These are phyloP conservation scores for Pseudopleuronectes americanus DNA, from an alignment of 2,797 vertebrate genomes.

Conservation along the genomic window DNA sequence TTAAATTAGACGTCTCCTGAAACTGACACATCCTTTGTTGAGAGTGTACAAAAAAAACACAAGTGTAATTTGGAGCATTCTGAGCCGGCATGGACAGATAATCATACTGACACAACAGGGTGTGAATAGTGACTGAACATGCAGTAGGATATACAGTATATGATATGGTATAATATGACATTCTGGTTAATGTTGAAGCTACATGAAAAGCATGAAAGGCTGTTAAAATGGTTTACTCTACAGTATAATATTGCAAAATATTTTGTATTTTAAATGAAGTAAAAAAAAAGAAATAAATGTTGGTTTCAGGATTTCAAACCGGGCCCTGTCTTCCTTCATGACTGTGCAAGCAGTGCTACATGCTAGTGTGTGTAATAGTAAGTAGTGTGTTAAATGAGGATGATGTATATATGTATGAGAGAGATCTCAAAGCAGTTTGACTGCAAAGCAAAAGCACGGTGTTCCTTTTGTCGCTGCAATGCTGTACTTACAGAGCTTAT, in stretches of 20 bases:
- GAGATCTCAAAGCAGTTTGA: too few relatives aligned
- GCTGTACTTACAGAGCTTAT: too few relatives aligned
- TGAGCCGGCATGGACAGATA: constrained; percentile 44
- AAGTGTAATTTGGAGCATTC: constrained; percentile 52
- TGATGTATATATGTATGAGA: too few relatives aligned
- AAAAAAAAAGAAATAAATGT: constrained; percentile 92
- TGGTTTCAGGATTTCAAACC: constrained; percentile 89
- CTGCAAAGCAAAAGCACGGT: too few relatives aligned
- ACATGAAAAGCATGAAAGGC: constrained; percentile 90
- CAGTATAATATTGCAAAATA: constrained; percentile 89
- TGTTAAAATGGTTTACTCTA: constrained; percentile 89
- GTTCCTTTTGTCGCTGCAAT: too few relatives aligned
- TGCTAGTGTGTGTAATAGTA: constrained; percentile 25
- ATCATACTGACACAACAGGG: constrained; percentile 50
- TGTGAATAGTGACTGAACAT: constrained; percentile 69
- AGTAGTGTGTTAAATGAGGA: constrained; percentile 36
- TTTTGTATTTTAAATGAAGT: constrained; percentile 93
- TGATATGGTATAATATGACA: constrained; percentile 78
- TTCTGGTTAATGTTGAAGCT: constrained; percentile 86
- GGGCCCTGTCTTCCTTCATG: constrained; percentile 15
- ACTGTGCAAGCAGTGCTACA: background rate
- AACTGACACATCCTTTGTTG: constrained; percentile 39
- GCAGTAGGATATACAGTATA: constrained; percentile 71
- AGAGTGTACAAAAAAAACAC: constrained; percentile 40
- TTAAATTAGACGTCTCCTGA: constrained; percentile 39